Percentiles rank a stretch among this genome's conserved stretches.
Conservation (phyloP, 2,113 vertebrate species). For the Sprattus sprattus region DNA sequence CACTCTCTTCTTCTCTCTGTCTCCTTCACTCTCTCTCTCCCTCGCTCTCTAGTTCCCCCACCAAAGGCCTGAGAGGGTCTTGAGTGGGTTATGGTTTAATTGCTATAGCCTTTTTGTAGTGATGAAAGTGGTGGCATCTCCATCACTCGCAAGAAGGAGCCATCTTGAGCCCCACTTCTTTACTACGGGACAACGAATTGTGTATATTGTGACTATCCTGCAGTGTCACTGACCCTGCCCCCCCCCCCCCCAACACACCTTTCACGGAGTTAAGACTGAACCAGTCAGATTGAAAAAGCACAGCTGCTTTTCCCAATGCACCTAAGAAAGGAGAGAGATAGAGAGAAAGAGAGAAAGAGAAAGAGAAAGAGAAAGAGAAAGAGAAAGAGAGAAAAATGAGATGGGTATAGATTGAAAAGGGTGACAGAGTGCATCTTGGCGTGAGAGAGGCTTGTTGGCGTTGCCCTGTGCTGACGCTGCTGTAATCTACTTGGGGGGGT, state of each 20-base stretch:
- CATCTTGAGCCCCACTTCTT: neutral
- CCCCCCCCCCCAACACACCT: neutral
- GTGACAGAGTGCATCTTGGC: neutral
- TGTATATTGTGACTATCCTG: neutral
- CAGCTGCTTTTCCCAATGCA: neutral
- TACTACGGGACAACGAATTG: neutral
- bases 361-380: neutral
- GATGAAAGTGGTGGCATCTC: neutral
- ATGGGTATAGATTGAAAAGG: constrained; percentile 10
- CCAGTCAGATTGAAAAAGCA: neutral
- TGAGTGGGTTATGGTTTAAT: no score
- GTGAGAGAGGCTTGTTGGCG: constrained; percentile 9
- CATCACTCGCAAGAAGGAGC: neutral
- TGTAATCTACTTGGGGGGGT: neutral
- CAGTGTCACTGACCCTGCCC: neutral
- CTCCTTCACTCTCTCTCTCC: no score
- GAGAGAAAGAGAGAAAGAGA: neutral
- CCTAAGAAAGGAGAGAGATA: neutral
- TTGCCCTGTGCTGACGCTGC: constrained; percentile 34
- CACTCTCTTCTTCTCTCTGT: no score
- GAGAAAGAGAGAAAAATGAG: neutral
- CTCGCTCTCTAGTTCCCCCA: neutral
- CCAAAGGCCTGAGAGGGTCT: neutral
- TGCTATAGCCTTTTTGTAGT: no score
- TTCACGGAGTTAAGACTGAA: neutral